Base-by-base conservation (phyloP, 2,797 vertebrate species). In the Galago senegalensis region DNA sequence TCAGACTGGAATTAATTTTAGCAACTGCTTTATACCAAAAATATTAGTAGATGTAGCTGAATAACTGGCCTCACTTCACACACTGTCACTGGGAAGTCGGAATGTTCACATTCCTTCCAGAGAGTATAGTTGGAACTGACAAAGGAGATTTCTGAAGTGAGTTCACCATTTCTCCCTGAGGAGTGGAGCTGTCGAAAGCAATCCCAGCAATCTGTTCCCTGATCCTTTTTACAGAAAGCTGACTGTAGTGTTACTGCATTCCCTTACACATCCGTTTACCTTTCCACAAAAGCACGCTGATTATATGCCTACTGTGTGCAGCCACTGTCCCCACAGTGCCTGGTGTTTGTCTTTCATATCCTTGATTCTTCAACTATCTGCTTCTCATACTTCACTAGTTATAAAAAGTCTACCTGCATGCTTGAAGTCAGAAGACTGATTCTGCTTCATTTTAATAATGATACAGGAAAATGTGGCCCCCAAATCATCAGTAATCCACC, bases 141-240 rank as follows among this genome's bases (percentile, higher is more conserved):
- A 97, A 96, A 97, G 97, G 79, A 88, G 94, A 93, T 93, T 89
- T 92, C 96, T 83, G 82, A 93, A 95, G 94, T 95, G 95, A 97
- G 98, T 96, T 98, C 97, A 93, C 97, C 84, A 61, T 83, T 73
- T 89, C 87, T 63, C 95, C 95, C 97, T 34, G 97, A 98, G 98
- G 98, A 98, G 98, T 97, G 97, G 97, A 98, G 98, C 98, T 99
- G 98, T 97, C 97, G 98, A 98, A 98, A 98, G 98, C 98, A 98
- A 92, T 86, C 97, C 97, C 97, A 98, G 98, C 98, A 98, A 98
- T 98, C 98, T 99, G 98, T 98, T 98, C 98, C 98, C 98, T 98
- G 98, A 98, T 98, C 98, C 96, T 97, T 98, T 98, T 98, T 98
- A 98, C 98, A 98, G 27, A 76, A 37, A 98, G 98, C 98, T 98